A percentile compares a stretch with the other conserved stretches of the same genome.
Evolutionary conservation across 2,113 vertebrate species (phyloP).

Genomic region (zebrafish (Danio rerio)): GRCz12tu NC_133193.1:16675501-16676000

Average conservation of each 20-base stretch:
- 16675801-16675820: neutral
- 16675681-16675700: conserved; percentile 95
- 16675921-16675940: too few species aligned
- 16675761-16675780: conserved; percentile 89
- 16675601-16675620: conserved; percentile 58
- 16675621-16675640: conserved; percentile 83
- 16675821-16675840: too few species aligned
- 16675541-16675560: conserved; percentile 91
- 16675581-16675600: conserved; percentile 58
- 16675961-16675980: too few species aligned
- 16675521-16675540: conserved; percentile 98
- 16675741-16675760: conserved; percentile 81
- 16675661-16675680: conserved; percentile 89
- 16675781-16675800: conserved; percentile 70
- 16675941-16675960: too few species aligned
- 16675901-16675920: too few species aligned
- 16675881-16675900: too few species aligned
- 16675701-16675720: conserved; percentile 92
- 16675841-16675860: too few species aligned
- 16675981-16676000: too few species aligned
- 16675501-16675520: conserved; percentile 91
- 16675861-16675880: too few species aligned
- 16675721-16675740: conserved; percentile 83
- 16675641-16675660: conserved; percentile 90
- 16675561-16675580: conserved; percentile 79